Conservation (phyloP, 2,113 vertebrate species). For the Potamarius usumacintae region DNA sequence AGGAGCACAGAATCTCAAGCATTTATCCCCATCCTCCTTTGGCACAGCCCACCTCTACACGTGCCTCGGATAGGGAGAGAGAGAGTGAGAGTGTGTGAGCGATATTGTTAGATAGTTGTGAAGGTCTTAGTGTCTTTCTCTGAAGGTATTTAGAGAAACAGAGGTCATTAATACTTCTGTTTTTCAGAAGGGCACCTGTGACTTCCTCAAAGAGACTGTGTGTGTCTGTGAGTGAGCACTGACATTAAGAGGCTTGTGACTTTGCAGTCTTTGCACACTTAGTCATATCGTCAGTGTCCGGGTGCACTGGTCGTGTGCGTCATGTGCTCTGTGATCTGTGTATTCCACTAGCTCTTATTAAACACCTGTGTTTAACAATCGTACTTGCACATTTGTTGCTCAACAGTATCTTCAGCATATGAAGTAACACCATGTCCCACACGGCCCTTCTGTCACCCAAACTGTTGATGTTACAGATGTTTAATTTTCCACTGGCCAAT, state of each 20-base stretch:
- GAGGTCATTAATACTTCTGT: slow-evolving; percentile 48
- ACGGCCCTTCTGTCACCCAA: neutral
- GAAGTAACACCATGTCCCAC: neutral
- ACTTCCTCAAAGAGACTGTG: slow-evolving; percentile 49
- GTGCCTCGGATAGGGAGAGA: neutral
- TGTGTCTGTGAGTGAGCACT: slow-evolving; percentile 28
- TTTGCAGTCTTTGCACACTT: slow-evolving; percentile 17
- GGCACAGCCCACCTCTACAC: slow-evolving; percentile 8
- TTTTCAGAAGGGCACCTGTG: slow-evolving; percentile 39
- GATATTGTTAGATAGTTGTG: neutral
- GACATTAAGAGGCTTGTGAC: slow-evolving; percentile 46
- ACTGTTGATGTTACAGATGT: neutral
- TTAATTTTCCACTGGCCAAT: neutral
- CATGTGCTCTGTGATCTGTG: slow-evolving; percentile 2
- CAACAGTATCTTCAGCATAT: neutral
- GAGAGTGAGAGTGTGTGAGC: neutral
- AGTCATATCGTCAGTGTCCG: neutral
- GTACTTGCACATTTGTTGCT: neutral
- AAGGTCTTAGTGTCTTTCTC: slow-evolving; percentile 13
- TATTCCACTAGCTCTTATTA: neutral
- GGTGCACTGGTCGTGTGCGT: neutral
- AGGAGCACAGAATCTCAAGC: slow-evolving; percentile 37
- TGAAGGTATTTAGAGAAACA: slow-evolving; percentile 35
- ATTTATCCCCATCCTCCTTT: slow-evolving; percentile 23
- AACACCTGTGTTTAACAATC: neutral